Evolutionary conservation across 92 coral and sea anemone genomes (phyloP).

Genomic region (Nematostella vectensis): DNA sequence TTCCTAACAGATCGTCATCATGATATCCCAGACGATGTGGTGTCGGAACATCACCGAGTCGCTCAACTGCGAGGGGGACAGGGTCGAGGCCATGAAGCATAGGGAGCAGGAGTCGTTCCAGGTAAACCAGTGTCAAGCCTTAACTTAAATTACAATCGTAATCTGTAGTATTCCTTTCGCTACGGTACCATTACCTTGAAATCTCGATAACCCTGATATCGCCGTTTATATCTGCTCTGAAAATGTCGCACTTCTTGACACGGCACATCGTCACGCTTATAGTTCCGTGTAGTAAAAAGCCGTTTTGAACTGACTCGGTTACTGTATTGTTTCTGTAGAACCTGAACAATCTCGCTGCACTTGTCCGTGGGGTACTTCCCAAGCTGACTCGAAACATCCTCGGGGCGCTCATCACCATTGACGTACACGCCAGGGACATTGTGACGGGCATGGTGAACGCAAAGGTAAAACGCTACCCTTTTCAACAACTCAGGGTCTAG

Average conservation of each 20-base stretch:
- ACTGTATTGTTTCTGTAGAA: constrained; percentile 31
- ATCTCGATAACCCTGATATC: too few species aligned
- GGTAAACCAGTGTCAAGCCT: too few species aligned
- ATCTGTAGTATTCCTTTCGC: too few species aligned
- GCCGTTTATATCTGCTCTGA: too few species aligned
- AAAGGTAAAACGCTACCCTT: constrained; percentile 42
- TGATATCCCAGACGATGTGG: constrained; percentile 98
- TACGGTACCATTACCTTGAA: too few species aligned
- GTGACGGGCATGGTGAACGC: constrained; percentile 84
- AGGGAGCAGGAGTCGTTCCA: constrained; percentile 66
- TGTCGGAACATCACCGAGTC: constrained; percentile 88
- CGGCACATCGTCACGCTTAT: too few species aligned
- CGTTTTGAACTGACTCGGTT: neutral
- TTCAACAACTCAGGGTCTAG: neutral
- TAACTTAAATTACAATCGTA: too few species aligned
- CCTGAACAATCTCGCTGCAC: constrained; percentile 91
- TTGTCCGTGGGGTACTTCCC: constrained; percentile 98
- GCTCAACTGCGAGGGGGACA: constrained; percentile 78
- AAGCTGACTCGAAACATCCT: constrained; percentile 91
- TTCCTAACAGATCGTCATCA: constrained; percentile 60
- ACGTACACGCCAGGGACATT: constrained; percentile 96
- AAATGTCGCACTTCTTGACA: too few species aligned
- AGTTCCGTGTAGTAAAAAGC: too few species aligned
- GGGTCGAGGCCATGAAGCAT: constrained; percentile 68
- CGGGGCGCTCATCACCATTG: constrained; percentile 94